Evolutionary conservation across 2,797 vertebrate genomes (phyloP), one percentile per base, ranked within the genome.

Genomic region (Danio aesculapii): DNA sequence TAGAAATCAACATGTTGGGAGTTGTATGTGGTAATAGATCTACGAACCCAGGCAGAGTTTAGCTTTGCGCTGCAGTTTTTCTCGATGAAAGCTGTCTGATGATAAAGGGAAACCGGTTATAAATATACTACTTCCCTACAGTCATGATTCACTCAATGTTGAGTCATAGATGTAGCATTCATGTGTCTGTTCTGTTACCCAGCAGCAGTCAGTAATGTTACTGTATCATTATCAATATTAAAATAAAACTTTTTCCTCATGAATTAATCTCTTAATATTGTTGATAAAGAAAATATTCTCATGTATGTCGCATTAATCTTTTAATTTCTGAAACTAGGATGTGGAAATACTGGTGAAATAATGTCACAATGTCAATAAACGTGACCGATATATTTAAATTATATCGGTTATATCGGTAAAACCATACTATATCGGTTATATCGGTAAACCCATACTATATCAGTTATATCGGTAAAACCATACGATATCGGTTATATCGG

Each of bases 61-160:
- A 58, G 63, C 21, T 39, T 73, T 59, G 50, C 39, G 7, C 13
- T 49, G 47, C 10, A 41, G 9, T 50, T 59, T 63, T 61, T 58
- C 64, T 44, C 39, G 16, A 70, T 69, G 12, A 83, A 57, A 43
- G 55, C n/a, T 41, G 11, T 21, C 50, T 59, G 46, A 13, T 79
- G 77, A 70, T 63, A 77, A 53, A 17, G 53, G 21, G 47, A 61
- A 68, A 69, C 17, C 39, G 43, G 19, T 50, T 71, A 62, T 62
- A 12, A 70, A 79, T 70, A 53, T 17, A 61, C n/a, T 61, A 43
- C 59, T 61, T 63, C 58, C 41, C 30, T 52, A 9, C 39, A 30
- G 30, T 19, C 19, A 53, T 71, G 77, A 71, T 71, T 71, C 47
- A 63, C 71, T 61, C 14, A 30, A 11, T 12, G n/a, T 7, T 47